Base-by-base conservation (phyloP, 2,113 vertebrate species). In the Montifringilla adamsi region DNA sequence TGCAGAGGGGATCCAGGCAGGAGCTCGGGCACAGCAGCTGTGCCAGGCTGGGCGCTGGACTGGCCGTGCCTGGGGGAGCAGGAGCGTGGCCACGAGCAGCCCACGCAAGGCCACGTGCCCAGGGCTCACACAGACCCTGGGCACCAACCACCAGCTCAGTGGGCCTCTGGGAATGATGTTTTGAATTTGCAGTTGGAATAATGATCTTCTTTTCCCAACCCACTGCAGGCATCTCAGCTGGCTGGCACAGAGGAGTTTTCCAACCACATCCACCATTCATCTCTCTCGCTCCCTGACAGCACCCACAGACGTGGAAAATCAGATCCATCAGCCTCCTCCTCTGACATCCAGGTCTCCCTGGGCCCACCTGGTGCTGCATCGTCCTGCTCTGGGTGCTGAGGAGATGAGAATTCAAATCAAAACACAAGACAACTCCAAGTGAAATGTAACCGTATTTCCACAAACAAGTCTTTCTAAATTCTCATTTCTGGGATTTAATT, bases 31-130 rank as follows among this genome's bases (percentile, higher is more conserved):
- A 2, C 43, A 15, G 59, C 4, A 4, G 28, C 28, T 1, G 5
- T 10, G 75, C 68, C 15, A 3, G n/a, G 60, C 47, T 2, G 28
- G 53, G 41, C 18, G 1, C 78, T 2, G 30, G 9, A 10, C 16
- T 26, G 31, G 5, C 41, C 0, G 2, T 5, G 11, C 41, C 58
- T 2, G 4, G 0, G 15, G 44, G 11, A 56, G 35, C 66, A 17
- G 21, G 27, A 82, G 13, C 1, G 5, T 0, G 11, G 68, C 49
- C 41, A 28, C 2, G 0, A 39, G 64, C 12, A 24, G 47, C 47
- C 46, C 11, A 1, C 0, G 1, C 80, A 28, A 13, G 33, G 46
- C 43, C 62, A 62, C 37, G 1, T 0, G 4, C 60, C 13, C 44
- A 19, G 44, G 44, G 44, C 19, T 47, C 60, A 0, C 56, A 1